Evolutionary conservation across 2,113 vertebrate genomes (phyloP).

Genomic region (Hylia prasina): DNA sequence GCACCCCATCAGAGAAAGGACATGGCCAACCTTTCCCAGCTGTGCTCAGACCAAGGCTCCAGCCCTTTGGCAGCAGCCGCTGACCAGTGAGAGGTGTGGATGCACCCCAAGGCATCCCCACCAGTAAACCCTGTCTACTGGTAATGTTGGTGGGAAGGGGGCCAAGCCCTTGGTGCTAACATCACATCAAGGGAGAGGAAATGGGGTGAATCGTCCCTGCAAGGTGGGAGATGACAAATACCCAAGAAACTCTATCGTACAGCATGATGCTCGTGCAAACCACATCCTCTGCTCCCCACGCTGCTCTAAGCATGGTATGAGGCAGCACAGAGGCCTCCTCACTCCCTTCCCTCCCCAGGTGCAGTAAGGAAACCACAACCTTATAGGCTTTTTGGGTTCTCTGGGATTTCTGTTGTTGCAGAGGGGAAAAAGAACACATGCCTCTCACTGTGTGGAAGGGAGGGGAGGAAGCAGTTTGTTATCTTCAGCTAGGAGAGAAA

Average conservation of each 20-base stretch:
- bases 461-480: not conserved
- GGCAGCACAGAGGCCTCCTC: accelerated
- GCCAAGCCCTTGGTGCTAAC: not conserved
- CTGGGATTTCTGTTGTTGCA: not conserved
- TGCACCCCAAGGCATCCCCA: not conserved
- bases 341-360: accelerated
- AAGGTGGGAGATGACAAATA: not conserved
- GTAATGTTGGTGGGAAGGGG: not conserved
- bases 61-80: not conserved
- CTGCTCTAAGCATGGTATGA: not conserved
- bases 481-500: not conserved
- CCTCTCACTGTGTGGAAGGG: not conserved
- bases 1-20: not conserved
- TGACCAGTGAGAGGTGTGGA: not conserved
- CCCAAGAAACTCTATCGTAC: not conserved
- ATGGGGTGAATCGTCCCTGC: accelerated
- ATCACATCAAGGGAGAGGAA: not conserved
- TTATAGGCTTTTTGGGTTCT: accelerated
- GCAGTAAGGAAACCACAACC: not conserved
- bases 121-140: not conserved
- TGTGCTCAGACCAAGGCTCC: not conserved
- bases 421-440: accelerated
- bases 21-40: not conserved
- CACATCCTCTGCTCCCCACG: slow-evolving; percentile 25
- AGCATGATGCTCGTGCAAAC: not conserved